Base-by-base conservation (phyloP, 92 coral and sea anemone genomes). In the Zoanthus solanderi region DNA sequence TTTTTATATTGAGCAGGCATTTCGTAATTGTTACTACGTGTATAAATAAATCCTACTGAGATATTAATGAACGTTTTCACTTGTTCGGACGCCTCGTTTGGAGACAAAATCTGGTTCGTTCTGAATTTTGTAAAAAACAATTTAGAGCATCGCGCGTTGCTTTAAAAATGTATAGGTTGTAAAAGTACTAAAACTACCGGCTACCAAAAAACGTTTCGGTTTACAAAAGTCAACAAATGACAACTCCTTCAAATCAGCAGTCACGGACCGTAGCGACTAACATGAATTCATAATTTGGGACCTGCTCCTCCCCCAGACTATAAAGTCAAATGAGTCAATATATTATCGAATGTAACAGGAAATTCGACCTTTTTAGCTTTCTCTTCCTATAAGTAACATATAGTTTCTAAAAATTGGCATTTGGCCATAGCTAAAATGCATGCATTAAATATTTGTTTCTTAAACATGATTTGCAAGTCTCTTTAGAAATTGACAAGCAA, bases 181-280 rank as follows among this genome's bases (percentile, higher is more conserved):
- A 17, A 32, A 18, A 11, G 10, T n/a, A 37, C 61, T 23, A 17
- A 32, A 18, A 11, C 23, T n/a, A 37, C 61, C 71, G 60, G 74
- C 11, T 17, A 12, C 61, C 28, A 23, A 44, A 81, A 45, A 60
- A 57, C 46, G 58, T 65, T 65, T 65, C 85, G 42, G 85, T 81
- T 81, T 81, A 67, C 76, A 29, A 81, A 46, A 81, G 85, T 81
- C 85, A 81, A 81, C 75, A 81, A 81, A 81, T 44, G 85, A 66
- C 85, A 80, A 60, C 44, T 80, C 84, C 18, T 80, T 18, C 74
- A 81, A 81, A 65, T 81, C 63, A 46, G 75, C 14, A 81, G 85
- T 81, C 85, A 81, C 85, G 61, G 74, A 46, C 69, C 15, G 37
- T 81, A 75, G 16, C 85, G 71, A 66, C 75, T 46, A 73, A 81